Base-by-base conservation (phyloP, 1,140 invertebrate genomes). In the Procambarus clarkii region DNA sequence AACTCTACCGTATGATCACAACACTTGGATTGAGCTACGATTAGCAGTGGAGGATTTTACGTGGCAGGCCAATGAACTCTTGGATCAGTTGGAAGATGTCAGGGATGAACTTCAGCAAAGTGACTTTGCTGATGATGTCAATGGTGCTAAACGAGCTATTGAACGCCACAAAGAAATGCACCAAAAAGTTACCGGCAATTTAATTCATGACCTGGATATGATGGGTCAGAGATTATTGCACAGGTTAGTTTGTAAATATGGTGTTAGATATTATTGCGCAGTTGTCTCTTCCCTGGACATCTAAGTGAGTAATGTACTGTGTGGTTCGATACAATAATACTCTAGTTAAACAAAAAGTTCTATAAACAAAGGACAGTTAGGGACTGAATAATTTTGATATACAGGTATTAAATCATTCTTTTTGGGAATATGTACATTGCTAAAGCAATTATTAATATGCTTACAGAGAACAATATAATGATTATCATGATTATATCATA, bases 1-100 rank as follows among this genome's bases (percentile, higher is more conserved):
- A 69, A 97, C 97, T 13, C 95, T 99, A 92, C 96, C 97, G 93
- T 99, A 99, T 95, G 98, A 99, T 94, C 98, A 99, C 95, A 96
- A 97, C 93, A 97, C 98, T 94, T 99, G 98, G 98, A 98, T 99
- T 93, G 98, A 99, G 93, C 96, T 98, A 50, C 96, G 98, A 95
- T 94, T 99, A 94, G 96, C 97, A 83, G 96, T 99, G 90, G 98
- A 99, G 95, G 98, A 99, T 94, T 98, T 99, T 94, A 97, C 97
- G 86, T 99, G 98, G 97, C 98, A 98, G 95, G 97, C 98, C 2
- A 97, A 97, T 48, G 98, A 99, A 94, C 95, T 99, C 90, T 95
- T 99, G 64, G 98, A 98, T 94, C 96, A 98, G 79, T 95, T 99
- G 74, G 98, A 99, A 93, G 97, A 98, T 94, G 95, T 98, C 77